A percentile compares a stretch with the other conserved stretches of the same genome.
Evolutionary conservation across 2,797 vertebrate species (phyloP).

Genomic region (Centroberyx gerrardi): DNA sequence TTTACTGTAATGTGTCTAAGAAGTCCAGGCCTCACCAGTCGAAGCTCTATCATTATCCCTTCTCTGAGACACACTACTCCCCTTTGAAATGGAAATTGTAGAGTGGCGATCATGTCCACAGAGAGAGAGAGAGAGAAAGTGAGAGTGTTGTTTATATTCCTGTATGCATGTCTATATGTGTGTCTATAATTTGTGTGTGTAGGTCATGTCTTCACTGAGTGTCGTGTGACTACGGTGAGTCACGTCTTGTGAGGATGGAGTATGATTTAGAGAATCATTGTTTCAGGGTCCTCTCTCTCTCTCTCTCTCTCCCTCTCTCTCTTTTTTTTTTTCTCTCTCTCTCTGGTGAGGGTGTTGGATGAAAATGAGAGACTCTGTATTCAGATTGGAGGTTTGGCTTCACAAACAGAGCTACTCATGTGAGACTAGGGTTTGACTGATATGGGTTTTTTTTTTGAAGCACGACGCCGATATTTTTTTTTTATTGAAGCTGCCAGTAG

Average conservation of each 20-base stretch:
- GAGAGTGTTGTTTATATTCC: conserved; percentile 4
- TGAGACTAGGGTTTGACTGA: too few species aligned
- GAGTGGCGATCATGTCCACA: conserved; percentile 9
- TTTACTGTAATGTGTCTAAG: conserved; percentile 11
- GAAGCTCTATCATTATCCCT: conserved; percentile 42
- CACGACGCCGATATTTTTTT: too few species aligned
- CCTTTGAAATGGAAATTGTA: conserved; percentile 51
- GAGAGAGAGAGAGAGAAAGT: background rate
- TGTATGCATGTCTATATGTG: background rate
- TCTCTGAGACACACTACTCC: conserved; percentile 17
- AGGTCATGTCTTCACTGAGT: background rate
- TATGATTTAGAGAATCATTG: conserved; percentile 27
- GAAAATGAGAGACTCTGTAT: too few species aligned
- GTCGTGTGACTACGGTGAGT: conserved; percentile 26
- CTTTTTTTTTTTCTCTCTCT: too few species aligned
- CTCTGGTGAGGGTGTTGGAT: background rate
- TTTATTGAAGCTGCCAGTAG: too few species aligned
- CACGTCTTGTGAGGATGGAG: conserved; percentile 3
- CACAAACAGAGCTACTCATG: too few species aligned
- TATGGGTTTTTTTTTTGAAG: too few species aligned
- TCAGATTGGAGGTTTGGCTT: too few species aligned
- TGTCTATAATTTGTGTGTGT: conserved; percentile 10
- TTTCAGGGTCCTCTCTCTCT: conserved; percentile 24
- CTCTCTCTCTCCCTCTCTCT: too few species aligned
- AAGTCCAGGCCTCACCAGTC: conserved; percentile 30